A percentile compares a stretch with the other conserved stretches of the same genome.
Conservation (phyloP, 2,888 invertebrate species). For the Heliconius erato region DNA sequence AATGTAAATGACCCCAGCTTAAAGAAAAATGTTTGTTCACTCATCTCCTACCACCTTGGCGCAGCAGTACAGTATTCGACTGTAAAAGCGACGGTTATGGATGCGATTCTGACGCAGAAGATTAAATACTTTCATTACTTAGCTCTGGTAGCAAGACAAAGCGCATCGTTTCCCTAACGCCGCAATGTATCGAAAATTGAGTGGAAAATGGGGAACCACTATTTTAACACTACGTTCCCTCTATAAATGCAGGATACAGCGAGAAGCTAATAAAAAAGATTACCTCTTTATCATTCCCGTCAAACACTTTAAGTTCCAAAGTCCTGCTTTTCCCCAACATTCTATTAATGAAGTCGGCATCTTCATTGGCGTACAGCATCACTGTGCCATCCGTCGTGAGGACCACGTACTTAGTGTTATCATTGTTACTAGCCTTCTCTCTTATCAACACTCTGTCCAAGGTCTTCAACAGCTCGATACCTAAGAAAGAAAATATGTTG, state of each 20-base stretch:
- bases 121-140: neutral
- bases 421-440: conserved; percentile 58
- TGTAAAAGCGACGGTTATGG: neutral
- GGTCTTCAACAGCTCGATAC: conserved; percentile 55
- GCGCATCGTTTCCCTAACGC: too few relatives aligned
- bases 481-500: conserved; percentile 51
- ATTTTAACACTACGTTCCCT: neutral
- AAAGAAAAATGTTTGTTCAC: too few relatives aligned
- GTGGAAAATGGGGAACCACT: neutral
- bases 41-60: too few relatives aligned
- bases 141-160: neutral
- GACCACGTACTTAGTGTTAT: conserved; percentile 63
- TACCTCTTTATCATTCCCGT: conserved; percentile 61
- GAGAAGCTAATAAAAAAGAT: neutral
- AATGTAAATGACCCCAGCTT: too few relatives aligned
- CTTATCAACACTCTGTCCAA: conserved; percentile 57
- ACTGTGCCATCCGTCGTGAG: conserved; percentile 55
- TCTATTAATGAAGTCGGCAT: conserved; percentile 57
- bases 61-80: too few relatives aligned
- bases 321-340: conserved; percentile 61
- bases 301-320: conserved; percentile 63
- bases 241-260: neutral
- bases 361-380: conserved; percentile 62
- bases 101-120: neutral
- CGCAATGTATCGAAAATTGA: neutral